These are phyloP conservation scores for Vanessa tameamea DNA, from an alignment of 1,140 invertebrate species.

Conservation along the genomic window DNA sequence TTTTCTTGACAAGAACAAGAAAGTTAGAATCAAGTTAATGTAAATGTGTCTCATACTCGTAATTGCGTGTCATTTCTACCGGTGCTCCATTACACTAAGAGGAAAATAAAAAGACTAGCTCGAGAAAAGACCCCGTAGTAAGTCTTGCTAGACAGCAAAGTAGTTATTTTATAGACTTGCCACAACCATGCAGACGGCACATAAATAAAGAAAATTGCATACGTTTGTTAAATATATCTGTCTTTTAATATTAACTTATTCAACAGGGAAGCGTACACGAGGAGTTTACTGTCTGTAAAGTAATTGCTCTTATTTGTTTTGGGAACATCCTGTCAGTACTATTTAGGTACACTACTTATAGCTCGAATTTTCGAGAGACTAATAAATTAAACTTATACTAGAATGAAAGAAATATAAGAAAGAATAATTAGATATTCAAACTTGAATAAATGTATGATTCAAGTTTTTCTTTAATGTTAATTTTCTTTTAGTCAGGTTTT, in stretches of 20 bases:
- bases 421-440: not conserved
- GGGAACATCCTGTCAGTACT: not conserved
- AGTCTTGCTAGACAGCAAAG: not conserved
- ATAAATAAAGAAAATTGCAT: slow-evolving; percentile 7
- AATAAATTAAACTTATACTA: not conserved
- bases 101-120: slow-evolving; percentile 9
- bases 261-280: not conserved
- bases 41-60: slow-evolving; percentile 23
- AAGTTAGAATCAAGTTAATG: slow-evolving; percentile 13
- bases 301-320: slow-evolving; percentile 13
- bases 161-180: slow-evolving; percentile 3
- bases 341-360: not conserved
- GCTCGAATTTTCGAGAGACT: slow-evolving; percentile 2
- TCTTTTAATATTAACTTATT: slow-evolving; percentile 8
- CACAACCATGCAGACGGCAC: not conserved
- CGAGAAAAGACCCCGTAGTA: not conserved
- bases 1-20: slow-evolving; percentile 24
- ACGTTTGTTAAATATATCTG: slow-evolving; percentile 1
- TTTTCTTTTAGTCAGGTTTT: too few relatives aligned
- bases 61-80: slow-evolving; percentile 17
- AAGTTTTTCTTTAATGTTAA: not conserved
- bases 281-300: not conserved
- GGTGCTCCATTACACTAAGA: slow-evolving; percentile 10
- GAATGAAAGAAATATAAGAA: not conserved
- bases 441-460: not conserved